A percentile compares a stretch with the other conserved stretches of the same genome.
phyloP scores from a whole-genome alignment of 2,888 invertebrate species.

The Galerucella pusilla region DNA sequence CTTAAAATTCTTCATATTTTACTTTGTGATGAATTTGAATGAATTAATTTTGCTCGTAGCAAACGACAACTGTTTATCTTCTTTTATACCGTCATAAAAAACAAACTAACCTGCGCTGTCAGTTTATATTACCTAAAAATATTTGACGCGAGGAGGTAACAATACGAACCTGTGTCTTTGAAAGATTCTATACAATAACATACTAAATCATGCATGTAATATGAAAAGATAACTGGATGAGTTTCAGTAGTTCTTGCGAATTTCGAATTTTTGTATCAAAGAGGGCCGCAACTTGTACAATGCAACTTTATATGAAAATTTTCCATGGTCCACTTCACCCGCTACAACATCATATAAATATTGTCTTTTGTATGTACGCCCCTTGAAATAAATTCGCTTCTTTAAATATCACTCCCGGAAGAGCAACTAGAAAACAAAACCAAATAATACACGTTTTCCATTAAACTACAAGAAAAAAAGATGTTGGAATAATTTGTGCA shows the following conservation, averaged over 20 bases:
- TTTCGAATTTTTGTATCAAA: slow-evolving; percentile 56
- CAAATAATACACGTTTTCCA: background rate
- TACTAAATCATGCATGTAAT: slow-evolving; percentile 60
- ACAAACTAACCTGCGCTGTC: slow-evolving; percentile 18
- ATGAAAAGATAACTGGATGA: slow-evolving; percentile 55
- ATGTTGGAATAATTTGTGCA: background rate
- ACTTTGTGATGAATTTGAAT: no score
- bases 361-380: slow-evolving; percentile 58
- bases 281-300: slow-evolving; percentile 55
- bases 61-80: background rate
- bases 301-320: slow-evolving; percentile 64
- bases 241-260: slow-evolving; percentile 57
- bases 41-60: background rate
- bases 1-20: background rate
- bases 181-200: slow-evolving; percentile 57
- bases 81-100: background rate
- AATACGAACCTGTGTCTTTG: slow-evolving; percentile 51
- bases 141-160: slow-evolving; percentile 33
- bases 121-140: slow-evolving; percentile 29
- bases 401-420: background rate
- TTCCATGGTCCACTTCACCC: slow-evolving; percentile 61
- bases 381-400: slow-evolving; percentile 21
- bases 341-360: slow-evolving; percentile 61
- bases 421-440: background rate
- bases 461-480: background rate